phyloP scores from a whole-genome alignment of 2,797 vertebrate genomes.

The Micromesistius poutassou region DNA sequence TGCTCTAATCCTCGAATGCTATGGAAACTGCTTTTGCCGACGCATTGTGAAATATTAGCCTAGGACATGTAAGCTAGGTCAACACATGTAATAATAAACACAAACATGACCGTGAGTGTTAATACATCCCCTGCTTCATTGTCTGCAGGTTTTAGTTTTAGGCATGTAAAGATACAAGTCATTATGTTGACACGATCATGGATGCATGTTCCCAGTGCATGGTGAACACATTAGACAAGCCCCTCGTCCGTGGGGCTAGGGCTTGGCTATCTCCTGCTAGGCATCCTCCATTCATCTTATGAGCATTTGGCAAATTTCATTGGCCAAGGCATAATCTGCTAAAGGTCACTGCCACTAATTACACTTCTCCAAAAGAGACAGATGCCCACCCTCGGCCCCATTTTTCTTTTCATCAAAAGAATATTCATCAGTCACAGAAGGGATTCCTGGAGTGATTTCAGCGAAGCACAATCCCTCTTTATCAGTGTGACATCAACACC shows the following conservation, averaged over 20 bases:
- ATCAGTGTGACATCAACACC: conserved; percentile 13
- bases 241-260: conserved; percentile 15
- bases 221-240: conserved; percentile 16
- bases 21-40: neutral
- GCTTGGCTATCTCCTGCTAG: conserved; percentile 28
- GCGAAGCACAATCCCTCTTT: conserved; percentile 19
- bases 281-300: conserved; percentile 44
- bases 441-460: conserved; percentile 38
- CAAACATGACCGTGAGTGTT: neutral
- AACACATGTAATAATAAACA: neutral
- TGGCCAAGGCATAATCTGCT: conserved; percentile 59
- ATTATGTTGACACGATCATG: neutral
- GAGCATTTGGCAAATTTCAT: conserved; percentile 57
- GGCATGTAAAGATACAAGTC: neutral
- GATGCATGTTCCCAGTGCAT: conserved; percentile 9
- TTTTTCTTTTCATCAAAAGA: conserved; percentile 47
- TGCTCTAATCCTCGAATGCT: neutral
- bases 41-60: neutral
- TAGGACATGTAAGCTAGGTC: neutral
- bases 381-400: conserved; percentile 54
- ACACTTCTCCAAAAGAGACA: conserved; percentile 58
- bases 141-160: neutral
- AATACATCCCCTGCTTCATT: neutral
- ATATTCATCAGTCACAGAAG: conserved; percentile 49
- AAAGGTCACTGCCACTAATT: conserved; percentile 71